phyloP scores from a whole-genome alignment of 2,888 invertebrate species.

The Digitonthophagus gazella region DNA sequence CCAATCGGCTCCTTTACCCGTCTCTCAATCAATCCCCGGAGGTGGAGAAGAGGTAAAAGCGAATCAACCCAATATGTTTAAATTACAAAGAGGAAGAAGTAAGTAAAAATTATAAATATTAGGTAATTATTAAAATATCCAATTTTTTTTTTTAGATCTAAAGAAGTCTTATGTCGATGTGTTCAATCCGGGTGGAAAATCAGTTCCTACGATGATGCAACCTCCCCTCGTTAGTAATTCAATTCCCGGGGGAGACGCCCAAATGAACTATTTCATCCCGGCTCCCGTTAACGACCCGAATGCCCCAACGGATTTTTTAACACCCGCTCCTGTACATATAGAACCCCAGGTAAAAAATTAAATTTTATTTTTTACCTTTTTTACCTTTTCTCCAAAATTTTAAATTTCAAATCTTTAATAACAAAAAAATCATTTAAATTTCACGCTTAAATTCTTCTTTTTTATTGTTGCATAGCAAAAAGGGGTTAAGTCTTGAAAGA shows the following conservation, averaged over 20 bases:
- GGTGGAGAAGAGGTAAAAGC: constrained; percentile 26
- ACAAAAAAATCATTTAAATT: not conserved
- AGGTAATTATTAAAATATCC: constrained; percentile 7
- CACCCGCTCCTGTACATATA: constrained; percentile 44
- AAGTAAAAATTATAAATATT: constrained; percentile 46
- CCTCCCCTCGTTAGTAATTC: constrained; percentile 47
- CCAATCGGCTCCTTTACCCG: not conserved
- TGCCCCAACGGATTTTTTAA: constrained; percentile 59
- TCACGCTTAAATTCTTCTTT: constrained; percentile 7
- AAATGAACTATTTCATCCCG: constrained; percentile 58
- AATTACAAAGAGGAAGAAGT: constrained; percentile 75
- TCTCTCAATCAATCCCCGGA: not conserved
- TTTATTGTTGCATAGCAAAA: constrained; percentile 37
- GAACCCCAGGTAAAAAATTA: constrained; percentile 20
- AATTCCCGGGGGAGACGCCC: constrained; percentile 44
- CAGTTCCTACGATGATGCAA: constrained; percentile 43
- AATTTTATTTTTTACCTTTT: not conserved
- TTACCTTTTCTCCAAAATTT: not conserved
- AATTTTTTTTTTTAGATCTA: constrained; percentile 58
- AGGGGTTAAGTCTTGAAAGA: constrained; percentile 40
- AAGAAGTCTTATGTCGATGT: constrained; percentile 89
- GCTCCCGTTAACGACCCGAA: constrained; percentile 56
- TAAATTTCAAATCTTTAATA: not conserved
- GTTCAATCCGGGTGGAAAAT: constrained; percentile 69
- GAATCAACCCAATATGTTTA: constrained; percentile 68